Evolutionary conservation across 2,888 invertebrate species (phyloP), one percentile per base, ranked within the genome.

Genomic region (Eristalinus sepulchralis): DNA sequence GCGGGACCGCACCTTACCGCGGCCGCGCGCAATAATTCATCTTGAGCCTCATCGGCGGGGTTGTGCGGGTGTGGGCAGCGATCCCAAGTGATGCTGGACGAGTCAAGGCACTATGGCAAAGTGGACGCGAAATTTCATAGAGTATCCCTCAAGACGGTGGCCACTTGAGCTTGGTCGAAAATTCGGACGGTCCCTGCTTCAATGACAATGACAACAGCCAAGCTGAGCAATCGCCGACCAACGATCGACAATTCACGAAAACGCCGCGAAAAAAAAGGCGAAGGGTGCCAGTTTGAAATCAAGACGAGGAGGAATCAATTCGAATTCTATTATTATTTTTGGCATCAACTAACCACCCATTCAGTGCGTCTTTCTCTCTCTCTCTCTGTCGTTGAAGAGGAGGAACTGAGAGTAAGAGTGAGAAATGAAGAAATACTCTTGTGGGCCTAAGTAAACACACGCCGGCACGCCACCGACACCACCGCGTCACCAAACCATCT

Each of bases 51-150:
- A 17, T n/a, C 17, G 17, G 17, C 39, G 47, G 47, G 47, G 47
- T 6, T 47, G 47, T 17, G 47, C 47, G 47, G 47, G 47, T 47
- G 47, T 17, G 17, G 39, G 39, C n/a, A 6, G n/a, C 39, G 39
- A 39, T 2, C 47, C 17, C n/a, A 47, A 47, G 17, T 8, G 47
- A 47, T 17, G 47, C 47, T 47, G 47, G 47, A 6, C 47, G 47
- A 91, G 91, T 91, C 91, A 91, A 91, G 91, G 90, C 90, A 91
- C 91, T 91, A 90, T 89, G 89, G 89, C 89, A 89, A 90, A 91
- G 91, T 91, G 91, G 91, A 91, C 81, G 81, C 90, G 90, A 89
- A 90, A 89, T 90, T 91, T 90, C 90, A 90, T 90, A 71, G 63
- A 82, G 77, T 71, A 71, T 82, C 63, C 60, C 72, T 72, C 72